phyloP scores from a whole-genome alignment of 1,140 invertebrate species.

The Panagrolaimus sp. region DNA sequence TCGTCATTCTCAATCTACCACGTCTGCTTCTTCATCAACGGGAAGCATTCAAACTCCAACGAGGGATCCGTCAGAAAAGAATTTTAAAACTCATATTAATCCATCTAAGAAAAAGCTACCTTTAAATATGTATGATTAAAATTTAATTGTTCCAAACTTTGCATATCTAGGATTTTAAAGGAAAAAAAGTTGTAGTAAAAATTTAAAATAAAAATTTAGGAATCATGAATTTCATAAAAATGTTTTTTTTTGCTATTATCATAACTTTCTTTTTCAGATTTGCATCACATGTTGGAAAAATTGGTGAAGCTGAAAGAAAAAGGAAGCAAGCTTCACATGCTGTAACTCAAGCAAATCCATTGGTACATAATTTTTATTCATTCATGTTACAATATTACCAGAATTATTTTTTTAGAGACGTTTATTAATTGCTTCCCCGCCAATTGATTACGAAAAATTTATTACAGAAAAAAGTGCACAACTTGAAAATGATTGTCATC shows the following conservation, averaged over 20 bases:
- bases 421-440: conserved; percentile 29
- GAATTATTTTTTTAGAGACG: conserved; percentile 25
- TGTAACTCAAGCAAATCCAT: conserved; percentile 31
- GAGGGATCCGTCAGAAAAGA: background rate
- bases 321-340: conserved; percentile 39
- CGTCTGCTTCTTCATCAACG: no score
- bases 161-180: background rate
- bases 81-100: background rate
- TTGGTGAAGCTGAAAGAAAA: conserved; percentile 38
- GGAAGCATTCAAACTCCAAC: no score
- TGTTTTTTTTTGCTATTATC: no score
- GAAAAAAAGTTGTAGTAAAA: background rate
- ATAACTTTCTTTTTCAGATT: no score
- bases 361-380: conserved; percentile 23
- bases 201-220: no score
- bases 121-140: no score
- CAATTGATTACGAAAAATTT: conserved; percentile 41
- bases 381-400: no score
- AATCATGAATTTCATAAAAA: no score
- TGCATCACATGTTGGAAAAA: conserved; percentile 35
- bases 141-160: no score
- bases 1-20: no score
- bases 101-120: background rate
- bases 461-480: conserved; percentile 40
- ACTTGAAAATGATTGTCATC: conserved; percentile 32